phyloP scores from a whole-genome alignment of 2,113 vertebrate species.

The Guaruba guarouba region DNA sequence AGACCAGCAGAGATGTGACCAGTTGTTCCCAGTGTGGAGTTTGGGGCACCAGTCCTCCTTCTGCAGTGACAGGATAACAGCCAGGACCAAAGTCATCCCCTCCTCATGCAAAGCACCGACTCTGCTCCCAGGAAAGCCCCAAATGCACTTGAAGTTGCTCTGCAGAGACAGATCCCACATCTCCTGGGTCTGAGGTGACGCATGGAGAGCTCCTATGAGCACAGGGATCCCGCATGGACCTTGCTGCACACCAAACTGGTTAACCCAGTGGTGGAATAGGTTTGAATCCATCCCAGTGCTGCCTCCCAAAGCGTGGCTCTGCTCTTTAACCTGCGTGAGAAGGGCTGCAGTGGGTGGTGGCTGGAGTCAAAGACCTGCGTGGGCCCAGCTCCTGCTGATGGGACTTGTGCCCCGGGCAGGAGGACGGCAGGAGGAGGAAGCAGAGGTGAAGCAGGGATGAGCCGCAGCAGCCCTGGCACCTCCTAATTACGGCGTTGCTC shows the following conservation, averaged over 20 bases:
- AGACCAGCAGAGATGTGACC: neutral
- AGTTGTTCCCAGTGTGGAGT: neutral
- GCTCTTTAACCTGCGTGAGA: fast-evolving
- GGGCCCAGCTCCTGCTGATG: neutral
- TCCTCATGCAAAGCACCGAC: fast-evolving
- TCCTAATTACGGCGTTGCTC: fast-evolving
- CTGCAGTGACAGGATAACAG: neutral
- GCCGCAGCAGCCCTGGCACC: neutral
- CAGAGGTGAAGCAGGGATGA: neutral
- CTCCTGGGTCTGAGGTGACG: fast-evolving
- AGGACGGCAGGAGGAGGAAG: neutral
- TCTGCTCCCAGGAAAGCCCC: neutral
- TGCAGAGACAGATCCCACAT: neutral
- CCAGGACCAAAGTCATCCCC: neutral
- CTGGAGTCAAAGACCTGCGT: fast-evolving
- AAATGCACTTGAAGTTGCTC: neutral
- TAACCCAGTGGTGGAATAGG: neutral
- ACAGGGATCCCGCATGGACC: fast-evolving
- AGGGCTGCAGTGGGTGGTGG: neutral
- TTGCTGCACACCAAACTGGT: fast-evolving
- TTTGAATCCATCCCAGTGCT: fast-evolving
- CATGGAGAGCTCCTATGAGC: fast-evolving
- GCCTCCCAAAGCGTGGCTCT: fast-evolving
- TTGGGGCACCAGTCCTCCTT: neutral
- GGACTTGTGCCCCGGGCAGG: neutral